Evolutionary conservation across 2,113 vertebrate genomes (phyloP), one percentile per base, ranked within the genome.

Genomic region (Silurus glanis): DNA sequence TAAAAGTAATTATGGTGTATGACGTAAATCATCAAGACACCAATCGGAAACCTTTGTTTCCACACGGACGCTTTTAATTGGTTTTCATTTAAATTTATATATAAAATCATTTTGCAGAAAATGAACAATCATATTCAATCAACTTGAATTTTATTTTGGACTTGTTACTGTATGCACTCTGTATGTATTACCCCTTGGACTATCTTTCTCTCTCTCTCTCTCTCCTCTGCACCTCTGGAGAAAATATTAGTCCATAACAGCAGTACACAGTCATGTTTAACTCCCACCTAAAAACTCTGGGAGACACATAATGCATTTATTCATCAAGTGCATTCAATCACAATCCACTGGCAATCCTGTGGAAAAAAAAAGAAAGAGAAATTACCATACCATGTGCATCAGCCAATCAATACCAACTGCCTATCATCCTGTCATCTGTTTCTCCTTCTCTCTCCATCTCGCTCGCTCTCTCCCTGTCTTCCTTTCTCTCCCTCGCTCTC

Each of bases 271-370:
- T 6, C 55, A 51, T 74, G 13, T 37, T 80, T 80, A 82, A 85
- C 80, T 76, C 58, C 56, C 51, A 80, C 80, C 25, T 85, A 84
- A 89, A 87, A 56, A 82, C 49, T 89, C 72, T 62, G 49, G 58
- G 64, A 80, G 75, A 89, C 51, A 59, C 75, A 83, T 37, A 19
- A 87, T 89, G 88, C 85, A 87, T 89, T 89, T 89, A 89, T 89
- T 85, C 85, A 87, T 89, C 64, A 85, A 81, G 45, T 64, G 66
- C 19, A 82, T 82, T 85, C 72, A 75, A 37, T 87, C 80, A 61
- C 58, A 62, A 49, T 85, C 80, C 23, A 51, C 12, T n/a, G 62
- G 21, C 74, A 79, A 49, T 85, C 45, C 23, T 12, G 5, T n/a
- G 62, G 10, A 19, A 76, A 53, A 80, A 80, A 86, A 86, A 51